phyloP scores from a whole-genome alignment of 1,140 invertebrate species.

The Hypsibius dujardini region DNA sequence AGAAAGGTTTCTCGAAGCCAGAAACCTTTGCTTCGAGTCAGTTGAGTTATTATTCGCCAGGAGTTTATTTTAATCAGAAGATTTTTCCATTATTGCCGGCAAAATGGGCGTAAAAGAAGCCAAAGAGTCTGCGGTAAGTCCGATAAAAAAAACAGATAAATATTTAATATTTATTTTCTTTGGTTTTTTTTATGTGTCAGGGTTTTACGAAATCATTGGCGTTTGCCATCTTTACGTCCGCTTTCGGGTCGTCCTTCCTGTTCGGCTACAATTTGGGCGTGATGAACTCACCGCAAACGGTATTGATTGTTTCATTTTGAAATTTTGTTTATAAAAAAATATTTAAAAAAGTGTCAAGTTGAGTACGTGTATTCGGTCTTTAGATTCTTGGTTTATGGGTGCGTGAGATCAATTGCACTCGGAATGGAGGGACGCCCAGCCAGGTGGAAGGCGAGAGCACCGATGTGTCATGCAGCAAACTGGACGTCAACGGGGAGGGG shows the following conservation, averaged over 20 bases:
- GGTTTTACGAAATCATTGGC: neutral
- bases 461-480: neutral
- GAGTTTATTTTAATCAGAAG: too few relatives aligned
- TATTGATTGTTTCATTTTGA: neutral
- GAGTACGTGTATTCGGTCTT: too few relatives aligned
- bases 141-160: too few relatives aligned
- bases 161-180: too few relatives aligned
- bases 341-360: too few relatives aligned
- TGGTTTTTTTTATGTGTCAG: too few relatives aligned
- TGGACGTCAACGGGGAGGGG: neutral
- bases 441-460: neutral
- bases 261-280: constrained; percentile 5
- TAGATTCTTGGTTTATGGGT: neutral
- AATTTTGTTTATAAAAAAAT: too few relatives aligned
- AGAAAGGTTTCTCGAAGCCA: too few relatives aligned
- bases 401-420: neutral
- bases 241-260: constrained; percentile 9
- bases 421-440: neutral
- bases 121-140: neutral
- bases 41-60: too few relatives aligned
- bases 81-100: too few relatives aligned
- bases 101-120: neutral
- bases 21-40: too few relatives aligned
- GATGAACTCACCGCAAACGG: neutral
- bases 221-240: neutral